Conservation (phyloP, 1,140 invertebrate species). For the Zaprionus lachaisei region DNA sequence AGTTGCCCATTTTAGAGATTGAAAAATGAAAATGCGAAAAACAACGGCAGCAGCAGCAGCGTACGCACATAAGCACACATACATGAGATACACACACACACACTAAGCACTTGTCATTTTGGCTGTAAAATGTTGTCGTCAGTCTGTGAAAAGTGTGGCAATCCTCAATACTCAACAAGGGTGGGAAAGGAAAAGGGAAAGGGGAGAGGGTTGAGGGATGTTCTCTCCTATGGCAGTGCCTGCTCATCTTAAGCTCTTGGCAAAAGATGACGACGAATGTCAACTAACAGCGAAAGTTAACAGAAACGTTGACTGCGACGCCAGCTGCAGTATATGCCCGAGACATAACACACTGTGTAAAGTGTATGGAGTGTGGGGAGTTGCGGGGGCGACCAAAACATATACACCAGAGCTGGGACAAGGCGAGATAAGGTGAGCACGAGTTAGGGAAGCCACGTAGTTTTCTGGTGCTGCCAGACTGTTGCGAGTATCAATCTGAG, state of each 20-base stretch:
- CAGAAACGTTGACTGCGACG: constrained; percentile 42
- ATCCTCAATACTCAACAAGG: constrained; percentile 55
- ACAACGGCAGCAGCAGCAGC: constrained; percentile 9
- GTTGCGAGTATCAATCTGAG: constrained; percentile 47
- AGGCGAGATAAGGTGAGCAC: constrained; percentile 17
- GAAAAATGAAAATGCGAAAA: constrained; percentile 56
- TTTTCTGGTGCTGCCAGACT: constrained; percentile 56
- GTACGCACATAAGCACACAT: constrained; percentile 23
- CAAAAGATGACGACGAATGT: constrained; percentile 38
- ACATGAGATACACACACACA: background rate
- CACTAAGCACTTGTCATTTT: constrained; percentile 72
- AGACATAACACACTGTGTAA: constrained; percentile 4
- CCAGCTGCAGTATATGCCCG: constrained; percentile 38
- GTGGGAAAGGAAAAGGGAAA: background rate
- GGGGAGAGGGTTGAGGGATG: background rate
- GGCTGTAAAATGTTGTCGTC: constrained; percentile 52
- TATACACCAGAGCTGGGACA: constrained; percentile 1
- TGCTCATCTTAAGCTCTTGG: constrained; percentile 60
- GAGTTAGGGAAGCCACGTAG: constrained; percentile 5
- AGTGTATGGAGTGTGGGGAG: background rate
- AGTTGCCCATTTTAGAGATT: constrained; percentile 53
- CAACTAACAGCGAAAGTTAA: constrained; percentile 56
- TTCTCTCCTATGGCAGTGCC: background rate
- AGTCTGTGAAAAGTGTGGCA: constrained; percentile 58
- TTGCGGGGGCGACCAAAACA: background rate